Base-by-base conservation (phyloP, 2,888 invertebrate species). In the Metalampra italica region DNA sequence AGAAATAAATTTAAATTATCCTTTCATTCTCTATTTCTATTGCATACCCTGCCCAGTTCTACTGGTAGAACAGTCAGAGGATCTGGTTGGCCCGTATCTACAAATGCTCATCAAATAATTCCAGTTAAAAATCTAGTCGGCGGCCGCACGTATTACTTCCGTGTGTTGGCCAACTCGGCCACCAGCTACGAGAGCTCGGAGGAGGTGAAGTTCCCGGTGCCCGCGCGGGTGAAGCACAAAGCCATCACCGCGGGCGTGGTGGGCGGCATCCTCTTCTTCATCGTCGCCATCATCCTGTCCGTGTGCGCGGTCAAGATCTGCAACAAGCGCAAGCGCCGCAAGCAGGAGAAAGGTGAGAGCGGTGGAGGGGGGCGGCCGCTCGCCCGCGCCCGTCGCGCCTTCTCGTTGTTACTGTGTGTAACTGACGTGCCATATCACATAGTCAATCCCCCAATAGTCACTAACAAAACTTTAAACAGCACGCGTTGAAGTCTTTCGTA, bases 251-350 rank as follows among this genome's bases (percentile, higher is more conserved):
- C 98, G 71, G 98, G 98, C 57, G 96, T 98, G 71, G 97, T 98
- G 65, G 98, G 98, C 68, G 98, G 98, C 63, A 95, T 98, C 74
- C 92, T 98, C 78, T 98, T 98, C 92, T 97, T 98, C 92, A 95
- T 98, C 78, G 97, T 98, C 75, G 97, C 98, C 84, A 97, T 98
- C 88, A 97, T 98, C 78, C 93, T 98, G 74, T 97, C 98, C 70
- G 96, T 98, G 77, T 97, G 98, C 91, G 97, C 97, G 71, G 97
- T 98, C 77, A 97, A 98, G 92, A 97, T 98, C 87, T 97, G 97
- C 93, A 98, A 98, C 92, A 97, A 97, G 90, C 92, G 97, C 78
- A 97, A 97, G 90, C 93, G 97, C 74, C 95, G 97, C 92, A 97
- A 97, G 94, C 97, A 97, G 90, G 97, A 97, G 91, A 97, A 98